Conservation (phyloP, 2,888 invertebrate genomes). For the Drosophila atripex region DNA sequence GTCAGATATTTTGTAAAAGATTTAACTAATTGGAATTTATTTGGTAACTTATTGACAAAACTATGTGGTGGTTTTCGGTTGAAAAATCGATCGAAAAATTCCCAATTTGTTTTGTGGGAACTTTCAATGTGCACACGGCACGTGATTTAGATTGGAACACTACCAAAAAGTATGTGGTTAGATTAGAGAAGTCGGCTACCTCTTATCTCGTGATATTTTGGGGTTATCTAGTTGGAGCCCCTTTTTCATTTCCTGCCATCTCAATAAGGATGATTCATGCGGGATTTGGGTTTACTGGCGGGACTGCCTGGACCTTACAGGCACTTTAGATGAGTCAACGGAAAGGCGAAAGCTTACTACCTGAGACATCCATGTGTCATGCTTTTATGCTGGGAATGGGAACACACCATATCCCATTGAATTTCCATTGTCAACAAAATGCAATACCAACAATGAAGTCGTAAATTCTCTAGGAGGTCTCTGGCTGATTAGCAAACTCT, state of each 20-base stretch:
- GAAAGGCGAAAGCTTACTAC: slow-evolving; percentile 16
- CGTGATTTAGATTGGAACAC: slow-evolving; percentile 20
- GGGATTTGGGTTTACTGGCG: slow-evolving; percentile 1
- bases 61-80: background rate
- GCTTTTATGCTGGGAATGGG: slow-evolving; percentile 22
- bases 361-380: slow-evolving; percentile 28
- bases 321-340: slow-evolving; percentile 29
- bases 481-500: slow-evolving; percentile 4
- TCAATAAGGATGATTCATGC: slow-evolving; percentile 17
- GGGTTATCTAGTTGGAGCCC: slow-evolving; percentile 12
- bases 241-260: slow-evolving; percentile 4
- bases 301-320: slow-evolving; percentile 20
- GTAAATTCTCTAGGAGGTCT: slow-evolving; percentile 19
- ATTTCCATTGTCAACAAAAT: slow-evolving; percentile 1
- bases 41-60: slow-evolving; percentile 43
- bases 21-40: slow-evolving; percentile 70
- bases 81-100: slow-evolving; percentile 31
- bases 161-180: background rate
- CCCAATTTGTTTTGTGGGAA: slow-evolving; percentile 17
- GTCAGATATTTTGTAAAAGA: slow-evolving; percentile 29
- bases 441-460: slow-evolving; percentile 7
- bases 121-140: slow-evolving; percentile 34
- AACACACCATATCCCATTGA: slow-evolving; percentile 5
- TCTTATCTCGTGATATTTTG: slow-evolving; percentile 3
- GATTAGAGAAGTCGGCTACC: too few relatives aligned